Conservation (phyloP, 2,797 vertebrate species). For the Artibeus lituratus region DNA sequence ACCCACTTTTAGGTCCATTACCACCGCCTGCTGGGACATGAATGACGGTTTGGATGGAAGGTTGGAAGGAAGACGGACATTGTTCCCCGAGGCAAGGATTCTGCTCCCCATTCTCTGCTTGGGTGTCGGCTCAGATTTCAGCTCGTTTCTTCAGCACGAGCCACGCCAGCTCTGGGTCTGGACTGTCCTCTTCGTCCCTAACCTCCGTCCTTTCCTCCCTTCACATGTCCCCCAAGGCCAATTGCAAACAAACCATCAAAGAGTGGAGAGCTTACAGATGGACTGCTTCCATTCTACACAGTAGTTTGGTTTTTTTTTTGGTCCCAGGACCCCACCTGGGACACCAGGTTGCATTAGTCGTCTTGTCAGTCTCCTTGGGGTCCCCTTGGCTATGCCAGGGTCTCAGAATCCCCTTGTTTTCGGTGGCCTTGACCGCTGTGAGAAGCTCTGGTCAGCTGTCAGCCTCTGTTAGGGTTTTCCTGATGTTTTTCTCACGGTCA, state of each 20-base stretch:
- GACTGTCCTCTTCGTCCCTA: not conserved
- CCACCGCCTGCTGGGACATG: conserved; percentile 60
- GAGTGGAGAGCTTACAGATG: not conserved
- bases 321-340: not conserved
- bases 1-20: not conserved
- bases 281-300: not conserved
- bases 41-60: not conserved
- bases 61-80: not conserved
- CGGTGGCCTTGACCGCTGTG: not conserved
- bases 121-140: not conserved
- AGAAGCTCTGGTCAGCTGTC: not conserved
- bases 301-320: too few species aligned
- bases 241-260: not conserved
- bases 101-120: not conserved
- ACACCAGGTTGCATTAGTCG: too few species aligned
- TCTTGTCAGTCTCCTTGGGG: not conserved
- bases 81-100: conserved; percentile 49
- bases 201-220: not conserved
- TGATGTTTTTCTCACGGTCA: not conserved
- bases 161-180: not conserved
- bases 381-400: not conserved
- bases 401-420: not conserved
- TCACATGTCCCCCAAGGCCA: not conserved
- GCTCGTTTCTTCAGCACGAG: rapidly evolving
- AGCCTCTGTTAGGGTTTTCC: not conserved